Base-by-base conservation (phyloP, 2,888 invertebrate genomes). In the Pammene fasciana region DNA sequence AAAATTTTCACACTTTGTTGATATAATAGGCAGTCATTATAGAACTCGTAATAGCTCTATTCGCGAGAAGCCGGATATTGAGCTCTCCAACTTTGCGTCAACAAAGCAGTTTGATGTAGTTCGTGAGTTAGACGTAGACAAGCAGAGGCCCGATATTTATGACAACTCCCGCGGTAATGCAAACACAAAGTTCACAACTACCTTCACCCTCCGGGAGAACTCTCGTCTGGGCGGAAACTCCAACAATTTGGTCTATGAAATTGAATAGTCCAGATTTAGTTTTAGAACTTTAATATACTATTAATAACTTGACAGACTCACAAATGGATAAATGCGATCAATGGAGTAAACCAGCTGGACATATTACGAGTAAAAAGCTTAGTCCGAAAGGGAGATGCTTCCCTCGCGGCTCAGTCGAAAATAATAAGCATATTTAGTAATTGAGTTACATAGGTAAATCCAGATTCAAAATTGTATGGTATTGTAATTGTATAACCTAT, bases 81-180 rank as follows among this genome's bases (percentile, higher is more conserved):
- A 81, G 81, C 79, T 78, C 79, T 78, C 81, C 74, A 86, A 88
- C 82, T 87, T 87, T 75, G 77, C 82, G 84, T 85, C 87, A 86
- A 87, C 86, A 85, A 86, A 85, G 83, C 86, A 86, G 85, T 87
- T 87, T 84, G 84, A 85, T 85, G 81, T 88, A 86, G 85, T 88
- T 87, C 79, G 78, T 81, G 78, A 86, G 81, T 88, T 82, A 83
- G 85, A 85, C 84, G 83, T 81, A 82, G 85, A 85, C 84, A 83
- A 86, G 82, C 83, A 81, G 81, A 82, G 80, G 78, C 80, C 80
- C 78, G 81, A 88, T 89, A 89, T 90, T 89, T 89, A 89, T 88
- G 88, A 87, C 86, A 84, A 88, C 82, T 86, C 83, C 79, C 80
- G 78, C 75, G 77, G 79, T 38, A 86, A 86, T 87, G 84, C 86